These are phyloP conservation scores for Oceanites oceanicus DNA, from an alignment of 2,113 vertebrate genomes.

Conservation along the genomic window DNA sequence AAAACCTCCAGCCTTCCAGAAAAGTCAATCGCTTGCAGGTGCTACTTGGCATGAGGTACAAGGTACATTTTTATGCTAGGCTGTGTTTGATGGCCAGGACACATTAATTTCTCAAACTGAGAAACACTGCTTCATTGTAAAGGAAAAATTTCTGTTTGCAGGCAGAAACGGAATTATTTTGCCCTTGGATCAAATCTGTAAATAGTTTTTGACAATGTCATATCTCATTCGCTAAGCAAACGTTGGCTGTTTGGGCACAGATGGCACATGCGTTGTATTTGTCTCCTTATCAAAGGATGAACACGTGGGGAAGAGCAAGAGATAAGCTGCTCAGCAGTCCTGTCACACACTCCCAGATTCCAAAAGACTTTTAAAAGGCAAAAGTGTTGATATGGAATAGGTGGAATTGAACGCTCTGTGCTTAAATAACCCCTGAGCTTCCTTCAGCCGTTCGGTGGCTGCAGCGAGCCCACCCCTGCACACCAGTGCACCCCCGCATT, in stretches of 20 bases:
- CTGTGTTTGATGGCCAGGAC: neutral
- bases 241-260: constrained; percentile 28
- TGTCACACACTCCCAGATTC: neutral
- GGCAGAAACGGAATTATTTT: neutral
- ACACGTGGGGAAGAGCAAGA: neutral
- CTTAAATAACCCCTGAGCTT: neutral
- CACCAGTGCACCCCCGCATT: fast-evolving
- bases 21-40: neutral
- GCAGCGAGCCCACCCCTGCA: neutral
- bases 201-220: constrained; percentile 38
- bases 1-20: neutral
- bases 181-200: constrained; percentile 43
- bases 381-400: neutral
- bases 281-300: constrained; percentile 52
- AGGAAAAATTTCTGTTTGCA: neutral
- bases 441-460: neutral
- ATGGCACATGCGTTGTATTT: neutral
- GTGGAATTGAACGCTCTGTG: fast-evolving
- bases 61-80: neutral
- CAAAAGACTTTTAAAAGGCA: constrained; percentile 55
- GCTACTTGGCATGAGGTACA: neutral
- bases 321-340: constrained; percentile 47
- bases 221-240: constrained; percentile 44
- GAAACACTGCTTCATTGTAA: neutral
- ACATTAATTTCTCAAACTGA: neutral